Conservation (phyloP, 2,113 vertebrate species). For the Antechinus flavipes region DNA sequence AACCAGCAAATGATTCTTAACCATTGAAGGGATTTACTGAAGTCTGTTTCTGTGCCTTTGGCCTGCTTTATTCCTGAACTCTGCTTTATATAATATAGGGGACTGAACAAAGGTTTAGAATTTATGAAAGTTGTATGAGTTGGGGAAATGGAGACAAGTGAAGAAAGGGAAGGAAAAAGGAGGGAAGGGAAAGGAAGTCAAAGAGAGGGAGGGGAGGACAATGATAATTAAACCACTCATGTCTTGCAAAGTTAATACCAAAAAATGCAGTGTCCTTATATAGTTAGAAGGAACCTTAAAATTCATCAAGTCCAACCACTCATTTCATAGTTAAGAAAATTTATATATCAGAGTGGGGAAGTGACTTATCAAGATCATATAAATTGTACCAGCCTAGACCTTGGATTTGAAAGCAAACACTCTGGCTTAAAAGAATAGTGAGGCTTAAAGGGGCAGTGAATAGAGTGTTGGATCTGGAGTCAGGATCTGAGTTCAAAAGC, state of each 20-base stretch:
- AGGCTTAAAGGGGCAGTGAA: no score
- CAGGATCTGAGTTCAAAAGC: no score
- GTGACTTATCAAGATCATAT: not conserved
- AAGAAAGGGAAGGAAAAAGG: no score
- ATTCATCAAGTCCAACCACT: not conserved
- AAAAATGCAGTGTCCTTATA: not conserved
- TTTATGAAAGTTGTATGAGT: not conserved
- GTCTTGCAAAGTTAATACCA: not conserved
- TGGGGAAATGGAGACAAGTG: not conserved
- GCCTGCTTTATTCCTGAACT: not conserved
- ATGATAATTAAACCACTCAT: conserved; percentile 14
- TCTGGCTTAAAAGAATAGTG: no score
- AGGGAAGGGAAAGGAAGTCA: no score
- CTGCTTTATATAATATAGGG: not conserved
- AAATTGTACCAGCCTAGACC: not conserved
- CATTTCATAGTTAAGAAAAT: not conserved
- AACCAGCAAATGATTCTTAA: not conserved
- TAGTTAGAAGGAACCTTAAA: not conserved
- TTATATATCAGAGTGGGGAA: not conserved
- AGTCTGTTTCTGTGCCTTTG: not conserved
- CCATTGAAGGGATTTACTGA: not conserved
- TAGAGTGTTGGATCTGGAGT: no score
- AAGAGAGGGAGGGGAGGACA: not conserved
- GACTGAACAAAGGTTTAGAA: not conserved
- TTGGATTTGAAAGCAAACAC: not conserved